Evolutionary conservation across 1,140 invertebrate genomes (phyloP).

Genomic region (Planococcus citri): DNA sequence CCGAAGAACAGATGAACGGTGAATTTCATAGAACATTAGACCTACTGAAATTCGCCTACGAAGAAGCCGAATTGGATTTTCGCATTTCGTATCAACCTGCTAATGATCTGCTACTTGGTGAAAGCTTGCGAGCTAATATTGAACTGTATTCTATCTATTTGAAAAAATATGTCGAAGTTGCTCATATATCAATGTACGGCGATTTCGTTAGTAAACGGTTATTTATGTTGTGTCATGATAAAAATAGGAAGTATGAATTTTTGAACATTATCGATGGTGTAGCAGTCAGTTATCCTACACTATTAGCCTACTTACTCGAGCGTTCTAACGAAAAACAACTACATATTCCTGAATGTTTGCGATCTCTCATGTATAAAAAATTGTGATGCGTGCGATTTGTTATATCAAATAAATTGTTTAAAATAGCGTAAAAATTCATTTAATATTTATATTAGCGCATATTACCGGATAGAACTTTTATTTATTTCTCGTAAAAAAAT

Average conservation of each 20-base stretch:
- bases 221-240: conserved; percentile 41
- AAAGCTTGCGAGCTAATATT: conserved; percentile 46
- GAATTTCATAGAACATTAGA: conserved; percentile 39
- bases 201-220: conserved; percentile 55
- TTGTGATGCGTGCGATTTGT: neutral
- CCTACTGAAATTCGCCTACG: conserved; percentile 40
- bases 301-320: conserved; percentile 51
- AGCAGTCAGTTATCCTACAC: conserved; percentile 46
- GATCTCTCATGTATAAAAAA: conserved; percentile 14
- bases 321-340: conserved; percentile 25
- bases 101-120: conserved; percentile 40
- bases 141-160: conserved; percentile 50
- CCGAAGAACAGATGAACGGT: conserved; percentile 33
- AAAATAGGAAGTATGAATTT: conserved; percentile 39
- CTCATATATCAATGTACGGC: conserved; percentile 45
- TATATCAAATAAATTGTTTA: neutral
- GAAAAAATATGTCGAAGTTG: conserved; percentile 48
- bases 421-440: conserved; percentile 4
- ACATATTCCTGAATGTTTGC: conserved; percentile 20
- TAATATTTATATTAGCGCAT: neutral
- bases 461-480: conserved; percentile 12
- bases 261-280: conserved; percentile 47
- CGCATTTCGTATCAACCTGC: conserved; percentile 42
- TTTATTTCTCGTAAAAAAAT: conserved; percentile 12
- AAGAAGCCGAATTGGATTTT: conserved; percentile 46